A percentile compares a stretch with the other conserved stretches of the same genome.
These are phyloP conservation scores for Cyrtorhinus lividipennis DNA, from an alignment of 1,140 invertebrate species.

Conservation along the genomic window DNA sequence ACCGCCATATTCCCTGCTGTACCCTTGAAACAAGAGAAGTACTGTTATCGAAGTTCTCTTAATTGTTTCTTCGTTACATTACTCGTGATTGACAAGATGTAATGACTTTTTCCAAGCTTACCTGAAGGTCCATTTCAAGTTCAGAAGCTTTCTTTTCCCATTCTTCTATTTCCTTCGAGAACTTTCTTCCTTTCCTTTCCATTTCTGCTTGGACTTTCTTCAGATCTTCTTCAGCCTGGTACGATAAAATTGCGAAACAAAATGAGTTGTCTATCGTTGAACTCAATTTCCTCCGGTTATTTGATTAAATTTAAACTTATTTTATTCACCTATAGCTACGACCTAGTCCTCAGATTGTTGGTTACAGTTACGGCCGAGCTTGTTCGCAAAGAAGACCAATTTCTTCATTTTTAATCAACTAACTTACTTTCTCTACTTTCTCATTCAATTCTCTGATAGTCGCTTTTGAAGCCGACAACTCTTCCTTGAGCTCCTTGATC, in stretches of 20 bases:
- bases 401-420: no score
- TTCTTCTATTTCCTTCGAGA: conserved; percentile 36
- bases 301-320: no score
- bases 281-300: not conserved
- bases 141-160: conserved; percentile 44
- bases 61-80: not conserved
- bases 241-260: not conserved
- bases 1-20: conserved; percentile 12
- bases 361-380: no score
- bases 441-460: conserved; percentile 38
- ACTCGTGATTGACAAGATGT: not conserved
- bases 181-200: conserved; percentile 37
- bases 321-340: no score
- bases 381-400: no score
- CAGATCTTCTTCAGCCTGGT: conserved; percentile 8
- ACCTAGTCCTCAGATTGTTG: no score
- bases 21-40: conserved; percentile 16
- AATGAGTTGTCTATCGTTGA: not conserved
- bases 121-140: conserved; percentile 45
- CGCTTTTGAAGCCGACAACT: conserved; percentile 31
- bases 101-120: conserved; percentile 24
- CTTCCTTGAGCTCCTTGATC: conserved; percentile 36
- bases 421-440: conserved; percentile 43
- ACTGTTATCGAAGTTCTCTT: not conserved
- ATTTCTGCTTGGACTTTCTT: conserved; percentile 39